These are phyloP conservation scores for Gasterosteus nipponicus DNA, from an alignment of 2,113 vertebrate genomes.

Conservation along the genomic window DNA sequence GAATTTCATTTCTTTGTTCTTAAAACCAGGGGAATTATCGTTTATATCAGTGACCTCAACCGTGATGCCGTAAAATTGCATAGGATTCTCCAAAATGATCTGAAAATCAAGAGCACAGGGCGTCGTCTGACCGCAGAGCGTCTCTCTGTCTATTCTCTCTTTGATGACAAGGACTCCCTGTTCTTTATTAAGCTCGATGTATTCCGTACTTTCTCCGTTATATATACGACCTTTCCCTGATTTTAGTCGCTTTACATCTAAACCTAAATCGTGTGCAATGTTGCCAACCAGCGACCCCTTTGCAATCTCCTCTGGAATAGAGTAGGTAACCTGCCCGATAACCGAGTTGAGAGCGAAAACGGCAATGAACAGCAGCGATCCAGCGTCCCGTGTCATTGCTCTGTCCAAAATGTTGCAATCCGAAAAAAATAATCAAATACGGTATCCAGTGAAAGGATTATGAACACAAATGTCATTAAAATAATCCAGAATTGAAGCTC, in stretches of 20 bases:
- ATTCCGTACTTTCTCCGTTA: constrained; percentile 65
- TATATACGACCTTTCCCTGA: constrained; percentile 71
- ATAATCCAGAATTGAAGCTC: not conserved
- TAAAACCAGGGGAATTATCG: constrained; percentile 70
- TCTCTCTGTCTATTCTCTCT: constrained; percentile 71
- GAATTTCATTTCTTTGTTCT: constrained; percentile 59
- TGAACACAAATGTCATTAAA: not conserved
- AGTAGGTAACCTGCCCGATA: constrained; percentile 60
- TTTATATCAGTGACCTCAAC: constrained; percentile 67
- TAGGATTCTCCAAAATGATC: constrained; percentile 70
- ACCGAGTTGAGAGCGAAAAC: constrained; percentile 14
- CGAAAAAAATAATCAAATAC: not conserved
- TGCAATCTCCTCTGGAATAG: constrained; percentile 76
- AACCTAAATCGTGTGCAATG: constrained; percentile 77
- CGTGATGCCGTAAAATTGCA: constrained; percentile 63
- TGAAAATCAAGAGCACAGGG: constrained; percentile 67
- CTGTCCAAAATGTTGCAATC: not conserved
- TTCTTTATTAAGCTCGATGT: constrained; percentile 75
- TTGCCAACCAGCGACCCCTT: constrained; percentile 80
- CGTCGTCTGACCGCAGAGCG: constrained; percentile 57
- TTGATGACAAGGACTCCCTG: constrained; percentile 66
- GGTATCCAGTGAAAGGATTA: not conserved
- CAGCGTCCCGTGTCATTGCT: constrained; percentile 64
- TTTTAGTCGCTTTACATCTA: constrained; percentile 68
- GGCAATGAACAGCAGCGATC: constrained; percentile 36